These are phyloP conservation scores for Clivina fossor DNA, from an alignment of 2,888 invertebrate species.

Conservation along the genomic window DNA sequence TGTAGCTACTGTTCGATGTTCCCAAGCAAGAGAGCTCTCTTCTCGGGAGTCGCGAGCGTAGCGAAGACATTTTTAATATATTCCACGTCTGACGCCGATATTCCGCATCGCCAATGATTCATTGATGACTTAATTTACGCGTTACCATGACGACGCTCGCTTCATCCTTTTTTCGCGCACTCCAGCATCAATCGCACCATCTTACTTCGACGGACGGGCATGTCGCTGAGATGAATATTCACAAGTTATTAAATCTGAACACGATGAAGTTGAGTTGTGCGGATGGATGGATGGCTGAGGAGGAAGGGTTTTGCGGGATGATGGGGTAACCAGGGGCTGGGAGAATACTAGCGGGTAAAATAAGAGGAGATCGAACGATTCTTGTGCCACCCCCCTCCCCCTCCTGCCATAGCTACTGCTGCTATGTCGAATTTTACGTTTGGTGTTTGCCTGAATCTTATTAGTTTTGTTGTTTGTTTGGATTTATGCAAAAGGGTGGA, in stretches of 20 bases:
- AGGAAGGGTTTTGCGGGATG: not conserved
- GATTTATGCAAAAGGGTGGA: no score
- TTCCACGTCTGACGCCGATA: slow-evolving; percentile 43
- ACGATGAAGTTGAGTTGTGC: slow-evolving; percentile 43
- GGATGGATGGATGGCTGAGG: slow-evolving; percentile 8
- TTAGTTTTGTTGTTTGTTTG: no score
- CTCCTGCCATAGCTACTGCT: no score
- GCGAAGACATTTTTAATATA: slow-evolving; percentile 51
- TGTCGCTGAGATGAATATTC: slow-evolving; percentile 53
- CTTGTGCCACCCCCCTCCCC: not conserved
- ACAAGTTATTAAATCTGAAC: slow-evolving; percentile 56
- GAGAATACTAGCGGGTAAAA: no score
- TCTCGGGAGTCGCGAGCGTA: slow-evolving; percentile 29
- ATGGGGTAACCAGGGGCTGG: not conserved
- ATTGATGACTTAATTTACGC: slow-evolving; percentile 55
- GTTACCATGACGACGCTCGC: slow-evolving; percentile 49
- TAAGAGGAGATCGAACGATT: slow-evolving; percentile 22
- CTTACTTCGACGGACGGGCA: slow-evolving; percentile 44
- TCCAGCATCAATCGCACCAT: slow-evolving; percentile 39
- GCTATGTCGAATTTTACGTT: no score
- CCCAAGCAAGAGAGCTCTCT: no score
- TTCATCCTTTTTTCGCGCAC: slow-evolving; percentile 45
- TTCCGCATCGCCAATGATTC: slow-evolving; percentile 53
- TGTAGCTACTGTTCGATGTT: slow-evolving; percentile 4
- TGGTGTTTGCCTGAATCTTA: slow-evolving; percentile 36